Evolutionary conservation across 1,140 invertebrate genomes (phyloP), one percentile per base, ranked within the genome.

Genomic region (Drosophila virilis): DNA sequence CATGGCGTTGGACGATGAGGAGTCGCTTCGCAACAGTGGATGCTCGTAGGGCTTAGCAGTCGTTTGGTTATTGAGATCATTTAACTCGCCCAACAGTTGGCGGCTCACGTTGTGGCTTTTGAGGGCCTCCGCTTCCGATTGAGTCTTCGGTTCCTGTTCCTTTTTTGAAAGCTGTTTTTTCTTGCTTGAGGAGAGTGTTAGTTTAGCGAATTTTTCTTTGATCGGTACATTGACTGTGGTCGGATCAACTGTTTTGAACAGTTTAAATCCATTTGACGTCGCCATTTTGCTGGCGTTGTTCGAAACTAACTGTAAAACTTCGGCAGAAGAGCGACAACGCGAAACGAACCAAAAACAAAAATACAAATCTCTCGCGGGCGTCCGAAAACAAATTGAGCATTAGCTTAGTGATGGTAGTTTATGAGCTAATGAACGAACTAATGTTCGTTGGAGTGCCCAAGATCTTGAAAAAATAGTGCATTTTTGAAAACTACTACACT

Each of bases 131-230:
- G 60, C 4, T 51, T 46, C 35, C 38, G 37, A 9, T 17, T 54
- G 32, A 33, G 9, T 12, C 5, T 43, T 32, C 32, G 54, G 43
- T 8, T 61, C 60, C 33, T 51, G 48, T 52, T 50, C 35, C 43
- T 22, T 10, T 28, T 12, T 37, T 8, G 48, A 60, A 37, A 37
- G 33, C 37, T 74, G 57, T 57, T 80, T 89, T 54, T 91, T 91
- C 45, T 86, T 86, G 13, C 78, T 83, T 9, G 90, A 90, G 15
- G 90, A 91, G 8, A 92, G 62, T 28, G 91, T 92, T 55, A 92
- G 61, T 65, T 91, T 92, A 2, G 88, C 69, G 35, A 91, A 92
- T 74, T 85, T 91, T 12, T 91, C 72, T 50, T 76, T 91, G 6
- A 91, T 70, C 1, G 81, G 75, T n/a, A 90, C 81, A 64, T 86